These are phyloP conservation scores for Oscheius sp. DNA, from an alignment of 2,888 invertebrate genomes.

Conservation along the genomic window DNA sequence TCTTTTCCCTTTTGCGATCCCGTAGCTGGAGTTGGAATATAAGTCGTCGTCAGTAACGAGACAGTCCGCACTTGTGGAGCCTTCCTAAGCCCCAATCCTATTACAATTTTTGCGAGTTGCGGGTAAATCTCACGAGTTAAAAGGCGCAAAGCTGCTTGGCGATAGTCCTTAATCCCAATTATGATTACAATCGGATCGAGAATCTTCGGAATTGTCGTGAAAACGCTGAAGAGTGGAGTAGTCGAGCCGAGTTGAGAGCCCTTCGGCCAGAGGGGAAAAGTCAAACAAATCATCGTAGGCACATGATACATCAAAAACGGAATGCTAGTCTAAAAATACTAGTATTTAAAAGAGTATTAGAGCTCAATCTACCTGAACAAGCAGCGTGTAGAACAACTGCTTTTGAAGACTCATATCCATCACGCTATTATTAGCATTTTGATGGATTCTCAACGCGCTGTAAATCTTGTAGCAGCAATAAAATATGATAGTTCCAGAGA, in stretches of 20 bases:
- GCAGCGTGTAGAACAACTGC: conserved; percentile 3
- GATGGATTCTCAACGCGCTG: neutral
- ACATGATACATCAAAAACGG: neutral
- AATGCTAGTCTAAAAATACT: neutral
- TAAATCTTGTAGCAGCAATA: neutral
- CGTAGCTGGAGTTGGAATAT: no score
- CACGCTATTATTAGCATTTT: neutral
- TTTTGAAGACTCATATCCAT: neutral
- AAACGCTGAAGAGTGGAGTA: neutral
- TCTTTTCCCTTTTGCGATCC: no score
- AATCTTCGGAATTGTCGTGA: neutral
- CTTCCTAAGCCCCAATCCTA: no score
- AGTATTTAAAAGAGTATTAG: no score
- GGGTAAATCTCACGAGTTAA: no score
- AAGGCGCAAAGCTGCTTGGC: neutral
- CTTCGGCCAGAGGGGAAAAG: neutral
- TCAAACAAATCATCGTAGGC: neutral
- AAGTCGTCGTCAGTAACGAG: no score
- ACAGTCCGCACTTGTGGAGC: no score
- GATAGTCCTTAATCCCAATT: neutral
- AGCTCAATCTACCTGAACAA: conserved; percentile 13
- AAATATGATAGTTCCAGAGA: neutral
- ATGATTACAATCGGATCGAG: conserved; percentile 4
- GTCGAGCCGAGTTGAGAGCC: neutral
- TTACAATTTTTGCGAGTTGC: no score